Evolutionary conservation across 2,113 vertebrate genomes (phyloP).

Genomic region (Mesitornis unicolor): DNA sequence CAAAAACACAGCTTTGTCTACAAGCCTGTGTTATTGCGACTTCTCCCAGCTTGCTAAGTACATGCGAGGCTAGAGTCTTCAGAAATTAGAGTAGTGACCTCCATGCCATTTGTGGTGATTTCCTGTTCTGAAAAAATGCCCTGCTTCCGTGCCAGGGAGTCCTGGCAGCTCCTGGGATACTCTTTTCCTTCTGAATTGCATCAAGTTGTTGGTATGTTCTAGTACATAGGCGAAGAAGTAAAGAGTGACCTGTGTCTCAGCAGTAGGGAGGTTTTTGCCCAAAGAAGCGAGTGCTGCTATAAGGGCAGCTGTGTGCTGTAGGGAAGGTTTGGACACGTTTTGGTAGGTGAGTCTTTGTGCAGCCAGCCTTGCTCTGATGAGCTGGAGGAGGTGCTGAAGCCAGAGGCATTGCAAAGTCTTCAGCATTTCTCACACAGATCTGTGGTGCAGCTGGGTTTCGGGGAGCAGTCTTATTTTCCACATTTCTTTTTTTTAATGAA

Average conservation of each 20-base stretch:
- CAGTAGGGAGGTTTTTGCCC: neutral
- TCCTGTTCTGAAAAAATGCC: neutral
- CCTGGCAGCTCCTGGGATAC: neutral
- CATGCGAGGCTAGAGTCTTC: neutral
- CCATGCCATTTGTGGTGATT: rapidly evolving
- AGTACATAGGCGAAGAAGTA: neutral
- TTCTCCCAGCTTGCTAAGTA: neutral
- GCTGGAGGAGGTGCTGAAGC: neutral
- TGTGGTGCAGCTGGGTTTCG: neutral
- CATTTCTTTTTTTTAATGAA: neutral
- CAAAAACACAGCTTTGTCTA: neutral
- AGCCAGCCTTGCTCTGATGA: neutral
- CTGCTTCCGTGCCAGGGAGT: neutral
- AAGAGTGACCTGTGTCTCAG: neutral
- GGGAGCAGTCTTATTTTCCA: neutral
- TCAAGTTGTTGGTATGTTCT: neutral
- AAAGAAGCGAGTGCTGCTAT: rapidly evolving
- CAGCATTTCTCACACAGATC: neutral
- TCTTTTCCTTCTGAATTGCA: neutral
- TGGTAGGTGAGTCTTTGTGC: neutral
- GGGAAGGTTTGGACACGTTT: neutral
- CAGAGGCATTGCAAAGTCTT: neutral
- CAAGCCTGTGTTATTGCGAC: neutral
- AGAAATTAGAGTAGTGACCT: neutral
- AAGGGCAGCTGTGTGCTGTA: rapidly evolving